These are phyloP conservation scores for Nebria salina DNA, from an alignment of 2,888 invertebrate species.

Conservation along the genomic window DNA sequence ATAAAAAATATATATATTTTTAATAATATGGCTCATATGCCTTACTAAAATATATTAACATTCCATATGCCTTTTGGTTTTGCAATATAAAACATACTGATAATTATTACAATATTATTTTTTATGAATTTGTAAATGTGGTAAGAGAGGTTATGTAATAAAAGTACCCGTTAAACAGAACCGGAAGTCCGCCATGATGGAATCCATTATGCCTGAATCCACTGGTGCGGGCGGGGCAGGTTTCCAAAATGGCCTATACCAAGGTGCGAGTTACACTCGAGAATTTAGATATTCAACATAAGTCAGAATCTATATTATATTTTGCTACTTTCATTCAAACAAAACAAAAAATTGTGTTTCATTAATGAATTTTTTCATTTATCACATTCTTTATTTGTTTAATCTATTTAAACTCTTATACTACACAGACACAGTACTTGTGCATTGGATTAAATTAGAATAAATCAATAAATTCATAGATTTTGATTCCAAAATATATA, in stretches of 20 bases:
- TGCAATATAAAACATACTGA: neutral
- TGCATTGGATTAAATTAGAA: no score
- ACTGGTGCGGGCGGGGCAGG: slow-evolving; percentile 61
- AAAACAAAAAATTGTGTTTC: no score
- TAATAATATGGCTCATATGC: no score
- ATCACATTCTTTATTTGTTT: no score
- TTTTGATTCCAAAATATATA: no score
- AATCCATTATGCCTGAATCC: slow-evolving; percentile 56
- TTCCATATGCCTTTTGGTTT: neutral
- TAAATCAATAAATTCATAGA: no score
- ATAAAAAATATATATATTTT: no score
- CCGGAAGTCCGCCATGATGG: slow-evolving; percentile 37
- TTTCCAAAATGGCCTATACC: slow-evolving; percentile 61
- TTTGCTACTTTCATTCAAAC: neutral
- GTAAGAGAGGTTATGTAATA: neutral
- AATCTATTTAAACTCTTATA: no score
- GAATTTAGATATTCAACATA: slow-evolving; percentile 25
- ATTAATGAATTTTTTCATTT: no score
- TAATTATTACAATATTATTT: neutral
- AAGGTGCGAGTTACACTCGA: slow-evolving; percentile 40
- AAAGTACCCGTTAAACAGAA: neutral
- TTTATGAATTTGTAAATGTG: neutral
- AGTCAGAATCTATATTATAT: slow-evolving; percentile 17
- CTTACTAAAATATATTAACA: neutral
- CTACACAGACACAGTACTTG: no score